These are phyloP conservation scores for Malurus elegans DNA, from an alignment of 2,113 vertebrate species.

Conservation along the genomic window DNA sequence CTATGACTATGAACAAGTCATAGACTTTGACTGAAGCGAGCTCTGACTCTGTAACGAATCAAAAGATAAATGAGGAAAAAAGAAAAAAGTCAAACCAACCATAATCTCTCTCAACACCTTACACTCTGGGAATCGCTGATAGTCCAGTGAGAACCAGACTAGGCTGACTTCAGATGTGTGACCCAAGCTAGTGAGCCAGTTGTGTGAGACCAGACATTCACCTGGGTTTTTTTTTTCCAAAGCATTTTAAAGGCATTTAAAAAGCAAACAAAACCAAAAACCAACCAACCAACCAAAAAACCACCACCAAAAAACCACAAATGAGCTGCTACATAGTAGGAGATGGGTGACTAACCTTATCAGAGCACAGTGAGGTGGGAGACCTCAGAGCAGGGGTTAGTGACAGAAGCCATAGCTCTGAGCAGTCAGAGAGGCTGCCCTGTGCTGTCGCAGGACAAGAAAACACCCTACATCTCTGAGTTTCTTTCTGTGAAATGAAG, in stretches of 20 bases:
- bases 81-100: neutral
- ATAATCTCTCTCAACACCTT: neutral
- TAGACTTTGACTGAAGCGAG: no score
- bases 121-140: neutral
- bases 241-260: neutral
- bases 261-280: neutral
- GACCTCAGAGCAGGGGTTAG: neutral
- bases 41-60: neutral
- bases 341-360: neutral
- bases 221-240: neutral
- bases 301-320: no score
- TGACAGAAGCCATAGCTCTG: neutral
- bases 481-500: neutral
- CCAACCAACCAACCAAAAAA: neutral
- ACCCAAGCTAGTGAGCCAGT: neutral
- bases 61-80: neutral
- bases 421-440: neutral
- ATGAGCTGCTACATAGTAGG: neutral
- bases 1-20: neutral
- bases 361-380: neutral
- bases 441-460: accelerated
- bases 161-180: neutral
- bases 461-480: accelerated
- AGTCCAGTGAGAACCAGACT: neutral
- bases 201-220: neutral